Evolutionary conservation across 2,888 invertebrate species (phyloP).

Genomic region (Zygogramma bicolorata): DNA sequence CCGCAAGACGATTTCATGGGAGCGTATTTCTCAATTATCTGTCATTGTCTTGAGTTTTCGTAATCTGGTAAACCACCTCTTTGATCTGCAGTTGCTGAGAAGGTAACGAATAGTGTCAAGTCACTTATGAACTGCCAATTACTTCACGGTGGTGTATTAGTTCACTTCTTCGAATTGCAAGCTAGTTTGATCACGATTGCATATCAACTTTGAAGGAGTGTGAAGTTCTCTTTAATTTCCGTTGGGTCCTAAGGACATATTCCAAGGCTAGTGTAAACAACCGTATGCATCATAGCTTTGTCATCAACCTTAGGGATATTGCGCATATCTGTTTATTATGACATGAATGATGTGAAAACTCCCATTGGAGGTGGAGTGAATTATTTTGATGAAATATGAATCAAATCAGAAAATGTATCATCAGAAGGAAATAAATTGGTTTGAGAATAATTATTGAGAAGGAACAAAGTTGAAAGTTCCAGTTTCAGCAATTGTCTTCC

Average conservation of each 20-base stretch:
- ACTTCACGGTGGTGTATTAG: background rate
- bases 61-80: slow-evolving; percentile 12
- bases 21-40: slow-evolving; percentile 16
- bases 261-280: background rate
- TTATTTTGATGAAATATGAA: too few relatives aligned
- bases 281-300: background rate
- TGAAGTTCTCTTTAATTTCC: background rate
- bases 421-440: too few relatives aligned
- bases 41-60: slow-evolving; percentile 2
- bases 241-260: background rate
- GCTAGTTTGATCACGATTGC: background rate
- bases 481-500: too few relatives aligned
- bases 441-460: too few relatives aligned
- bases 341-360: too few relatives aligned
- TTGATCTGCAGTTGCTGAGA: background rate
- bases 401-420: too few relatives aligned
- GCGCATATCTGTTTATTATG: too few relatives aligned
- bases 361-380: too few relatives aligned
- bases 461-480: too few relatives aligned
- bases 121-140: background rate
- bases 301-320: too few relatives aligned
- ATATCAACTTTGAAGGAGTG: background rate
- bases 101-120: background rate
- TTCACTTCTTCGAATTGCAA: background rate
- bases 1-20: slow-evolving; percentile 23